Base-by-base conservation (phyloP, 2,797 vertebrate genomes). In the Melanotaenia trifasciata region DNA sequence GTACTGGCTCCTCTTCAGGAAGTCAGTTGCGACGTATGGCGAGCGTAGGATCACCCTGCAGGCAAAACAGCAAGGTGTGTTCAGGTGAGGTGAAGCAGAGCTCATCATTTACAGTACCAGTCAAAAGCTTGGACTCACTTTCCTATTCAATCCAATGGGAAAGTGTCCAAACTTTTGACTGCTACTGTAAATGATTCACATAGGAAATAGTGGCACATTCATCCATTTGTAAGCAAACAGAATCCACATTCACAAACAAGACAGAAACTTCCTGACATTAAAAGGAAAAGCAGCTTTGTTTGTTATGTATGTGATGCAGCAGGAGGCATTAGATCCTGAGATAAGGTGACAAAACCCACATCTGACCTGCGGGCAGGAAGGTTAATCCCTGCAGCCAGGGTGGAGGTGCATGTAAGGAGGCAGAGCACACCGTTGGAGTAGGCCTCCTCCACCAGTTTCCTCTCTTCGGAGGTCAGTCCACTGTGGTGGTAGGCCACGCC, bases 21-120 rank as follows among this genome's bases (percentile, higher is more conserved):
- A 97, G 63, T 97, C 96, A 1, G 79, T 90, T 26, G 95, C 98
- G 85, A 99, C 89, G 56, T 97, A 99, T 0, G 98, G 98, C 0
- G 98, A 97, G 75, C 98, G 95, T 69, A 99, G 92, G 84, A 99
- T 97, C 81, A 99, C 97, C 97, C 98, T 97, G 80, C 96, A 95
- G 11, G 96, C 96, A 0, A 97, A 97, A 96, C 96, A 30, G 97
- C 8, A 3, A 50, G 45, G 45, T 8, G 96, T 59, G 97, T 90
- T 43, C 26, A 2, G 66, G 57, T 30, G n/a, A 24, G 0, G 96
- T 98, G 77, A 96, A 98, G 9, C 97, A 98, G 72, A n/a, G 20
- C 18, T 43, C 35, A 36, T 10, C 10, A 3, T 12, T 50, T 22
- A 51, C n/a, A 98, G 95, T 64, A 36, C 35, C 35, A 36, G 35